Percentiles rank a stretch among this genome's conserved stretches.
Conservation (phyloP, 2,888 invertebrate species). For the Himalopsyche tibetana region DNA sequence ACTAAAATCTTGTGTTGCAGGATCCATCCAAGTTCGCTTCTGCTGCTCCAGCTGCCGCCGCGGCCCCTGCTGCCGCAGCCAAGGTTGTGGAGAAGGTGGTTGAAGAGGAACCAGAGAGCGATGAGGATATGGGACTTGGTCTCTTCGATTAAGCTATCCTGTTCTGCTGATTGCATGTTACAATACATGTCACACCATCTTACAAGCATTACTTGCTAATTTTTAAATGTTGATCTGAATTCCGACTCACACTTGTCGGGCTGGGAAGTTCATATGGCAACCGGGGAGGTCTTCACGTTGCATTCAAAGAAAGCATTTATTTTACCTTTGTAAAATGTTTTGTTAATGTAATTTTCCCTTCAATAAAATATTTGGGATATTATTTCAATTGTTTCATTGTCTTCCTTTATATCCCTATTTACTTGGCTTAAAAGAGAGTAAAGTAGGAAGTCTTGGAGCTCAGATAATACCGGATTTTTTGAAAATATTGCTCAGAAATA, state of each 20-base stretch:
- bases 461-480: too few species aligned
- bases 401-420: not conserved
- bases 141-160: constrained; percentile 85
- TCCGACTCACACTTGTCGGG: constrained; percentile 64
- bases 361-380: constrained; percentile 58
- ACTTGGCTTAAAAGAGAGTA: too few species aligned
- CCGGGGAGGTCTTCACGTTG: constrained; percentile 47
- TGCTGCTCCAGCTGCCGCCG: constrained; percentile 79
- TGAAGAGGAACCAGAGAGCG: constrained; percentile 88
- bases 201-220: not conserved
- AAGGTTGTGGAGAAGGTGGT: constrained; percentile 84
- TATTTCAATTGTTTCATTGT: not conserved
- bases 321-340: not conserved
- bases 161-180: not conserved
- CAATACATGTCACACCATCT: not conserved
- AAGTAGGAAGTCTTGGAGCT: too few species aligned
- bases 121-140: constrained; percentile 99
- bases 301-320: not conserved
- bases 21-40: constrained; percentile 97
- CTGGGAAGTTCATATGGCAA: constrained; percentile 65
- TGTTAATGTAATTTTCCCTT: constrained; percentile 24
- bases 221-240: not conserved
- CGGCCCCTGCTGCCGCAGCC: constrained; percentile 79
- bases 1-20: constrained; percentile 71
- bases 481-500: too few species aligned